Percentiles rank a stretch among this genome's conserved stretches.
Evolutionary conservation across 2,797 vertebrate genomes (phyloP).

Genomic region (Lindbergichthys nudifrons): DNA sequence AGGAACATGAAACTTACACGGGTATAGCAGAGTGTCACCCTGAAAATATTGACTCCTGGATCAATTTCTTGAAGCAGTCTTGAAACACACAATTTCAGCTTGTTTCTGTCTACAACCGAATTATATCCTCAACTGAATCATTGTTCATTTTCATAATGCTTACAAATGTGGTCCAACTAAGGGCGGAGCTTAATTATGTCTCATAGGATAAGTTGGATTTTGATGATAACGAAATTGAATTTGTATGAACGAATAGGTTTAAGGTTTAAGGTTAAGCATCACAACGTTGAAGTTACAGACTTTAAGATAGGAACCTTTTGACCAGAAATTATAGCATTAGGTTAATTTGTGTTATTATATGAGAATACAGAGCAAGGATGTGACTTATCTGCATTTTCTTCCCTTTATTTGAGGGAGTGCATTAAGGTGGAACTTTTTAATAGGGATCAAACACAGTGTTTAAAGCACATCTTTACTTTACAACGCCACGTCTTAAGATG

Average conservation of each 20-base stretch:
- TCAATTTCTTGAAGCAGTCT: not conserved
- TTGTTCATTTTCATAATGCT: not conserved
- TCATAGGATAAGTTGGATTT: not conserved
- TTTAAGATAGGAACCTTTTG: not conserved
- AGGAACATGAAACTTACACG: conserved; percentile 14
- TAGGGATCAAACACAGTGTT: not conserved
- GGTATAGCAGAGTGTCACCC: not conserved
- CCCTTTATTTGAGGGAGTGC: not conserved
- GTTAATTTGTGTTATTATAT: conserved; percentile 1
- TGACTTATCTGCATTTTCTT: not conserved
- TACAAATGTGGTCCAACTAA: not conserved
- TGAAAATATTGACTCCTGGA: not conserved
- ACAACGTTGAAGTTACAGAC: not conserved
- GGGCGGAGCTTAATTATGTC: not conserved
- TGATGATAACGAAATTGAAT: not conserved
- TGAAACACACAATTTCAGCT: not conserved
- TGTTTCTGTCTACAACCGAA: not conserved
- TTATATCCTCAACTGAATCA: not conserved
- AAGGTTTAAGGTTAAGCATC: conserved; percentile 19
- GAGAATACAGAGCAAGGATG: not conserved
- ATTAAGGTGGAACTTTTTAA: not conserved
- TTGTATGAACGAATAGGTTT: not conserved
- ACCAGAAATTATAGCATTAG: conserved; percentile 7
- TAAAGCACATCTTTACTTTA: not conserved
- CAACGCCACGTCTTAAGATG: not conserved